A percentile compares a stretch with the other conserved stretches of the same genome.
Conservation (phyloP, 2,888 invertebrate species). For the Polyommatus icarus region DNA sequence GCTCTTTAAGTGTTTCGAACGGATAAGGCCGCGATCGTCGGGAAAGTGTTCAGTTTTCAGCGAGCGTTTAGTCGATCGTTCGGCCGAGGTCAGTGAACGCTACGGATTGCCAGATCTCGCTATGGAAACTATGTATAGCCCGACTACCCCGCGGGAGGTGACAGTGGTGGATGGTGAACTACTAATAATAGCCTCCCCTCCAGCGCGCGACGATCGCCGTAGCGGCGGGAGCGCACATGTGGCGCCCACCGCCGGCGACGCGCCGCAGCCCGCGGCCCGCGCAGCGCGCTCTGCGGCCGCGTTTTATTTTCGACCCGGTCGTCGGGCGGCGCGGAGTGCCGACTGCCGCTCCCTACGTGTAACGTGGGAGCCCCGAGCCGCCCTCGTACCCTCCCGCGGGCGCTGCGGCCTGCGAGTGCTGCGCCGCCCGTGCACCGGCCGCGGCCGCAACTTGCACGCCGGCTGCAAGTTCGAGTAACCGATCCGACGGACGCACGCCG, state of each 20-base stretch:
- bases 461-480: slow-evolving; percentile 76
- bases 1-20: slow-evolving; percentile 32
- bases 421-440: slow-evolving; percentile 52
- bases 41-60: slow-evolving; percentile 21
- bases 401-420: slow-evolving; percentile 44
- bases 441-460: slow-evolving; percentile 68
- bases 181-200: slow-evolving; percentile 80
- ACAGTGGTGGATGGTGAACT: slow-evolving; percentile 78
- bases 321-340: slow-evolving; percentile 75
- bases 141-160: slow-evolving; percentile 79
- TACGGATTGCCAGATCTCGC: slow-evolving; percentile 72
- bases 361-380: slow-evolving; percentile 66
- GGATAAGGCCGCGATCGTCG: slow-evolving; percentile 19
- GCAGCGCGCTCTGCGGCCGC: slow-evolving; percentile 59
- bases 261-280: slow-evolving; percentile 44
- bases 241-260: slow-evolving; percentile 60
- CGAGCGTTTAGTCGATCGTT: slow-evolving; percentile 41
- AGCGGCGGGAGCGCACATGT: slow-evolving; percentile 73
- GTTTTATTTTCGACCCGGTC: slow-evolving; percentile 77
- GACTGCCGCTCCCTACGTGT: slow-evolving; percentile 71
- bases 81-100: slow-evolving; percentile 75
- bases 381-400: slow-evolving; percentile 45
- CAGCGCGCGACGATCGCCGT: slow-evolving; percentile 68
- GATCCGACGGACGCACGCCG: slow-evolving; percentile 78
- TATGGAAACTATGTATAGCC: slow-evolving; percentile 77